Percentiles rank a stretch among this genome's conserved stretches.
These are phyloP conservation scores for Nymphalis polychloros DNA, from an alignment of 2,888 invertebrate genomes.

Conservation along the genomic window DNA sequence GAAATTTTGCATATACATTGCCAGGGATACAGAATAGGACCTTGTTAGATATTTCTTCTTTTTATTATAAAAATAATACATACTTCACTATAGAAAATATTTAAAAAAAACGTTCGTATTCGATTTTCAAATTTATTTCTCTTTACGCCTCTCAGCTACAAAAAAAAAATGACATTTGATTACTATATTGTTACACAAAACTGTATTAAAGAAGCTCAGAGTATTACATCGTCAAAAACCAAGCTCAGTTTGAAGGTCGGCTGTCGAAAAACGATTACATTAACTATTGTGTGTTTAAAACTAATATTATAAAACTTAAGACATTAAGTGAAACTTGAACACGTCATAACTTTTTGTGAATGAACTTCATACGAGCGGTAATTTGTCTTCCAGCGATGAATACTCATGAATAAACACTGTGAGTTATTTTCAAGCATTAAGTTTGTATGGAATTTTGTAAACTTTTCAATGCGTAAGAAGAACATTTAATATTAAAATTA, in stretches of 20 bases:
- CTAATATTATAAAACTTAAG: constrained; percentile 23
- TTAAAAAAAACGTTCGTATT: no score
- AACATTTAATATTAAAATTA: neutral
- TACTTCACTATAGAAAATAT: no score
- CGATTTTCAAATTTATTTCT: no score
- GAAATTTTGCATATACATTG: no score
- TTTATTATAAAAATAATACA: no score
- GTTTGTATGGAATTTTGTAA: constrained; percentile 16
- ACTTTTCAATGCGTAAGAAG: constrained; percentile 5
- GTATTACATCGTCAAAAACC: neutral
- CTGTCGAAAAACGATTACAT: constrained; percentile 9
- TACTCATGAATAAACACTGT: constrained; percentile 15
- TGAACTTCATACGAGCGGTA: constrained; percentile 17
- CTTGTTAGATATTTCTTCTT: no score
- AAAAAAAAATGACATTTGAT: no score
- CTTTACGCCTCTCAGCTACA: no score
- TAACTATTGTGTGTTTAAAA: constrained; percentile 21
- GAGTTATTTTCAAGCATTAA: constrained; percentile 9
- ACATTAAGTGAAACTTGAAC: constrained; percentile 26
- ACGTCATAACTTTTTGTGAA: constrained; percentile 26
- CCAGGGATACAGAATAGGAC: no score
- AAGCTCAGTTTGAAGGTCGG: neutral
- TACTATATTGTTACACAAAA: no score
- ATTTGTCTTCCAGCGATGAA: constrained; percentile 22
- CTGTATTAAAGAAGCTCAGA: no score